A percentile compares a stretch with the other conserved stretches of the same genome.
These are phyloP conservation scores for Sarcophaga rosellei DNA, from an alignment of 2,888 invertebrate genomes.

Conservation along the genomic window DNA sequence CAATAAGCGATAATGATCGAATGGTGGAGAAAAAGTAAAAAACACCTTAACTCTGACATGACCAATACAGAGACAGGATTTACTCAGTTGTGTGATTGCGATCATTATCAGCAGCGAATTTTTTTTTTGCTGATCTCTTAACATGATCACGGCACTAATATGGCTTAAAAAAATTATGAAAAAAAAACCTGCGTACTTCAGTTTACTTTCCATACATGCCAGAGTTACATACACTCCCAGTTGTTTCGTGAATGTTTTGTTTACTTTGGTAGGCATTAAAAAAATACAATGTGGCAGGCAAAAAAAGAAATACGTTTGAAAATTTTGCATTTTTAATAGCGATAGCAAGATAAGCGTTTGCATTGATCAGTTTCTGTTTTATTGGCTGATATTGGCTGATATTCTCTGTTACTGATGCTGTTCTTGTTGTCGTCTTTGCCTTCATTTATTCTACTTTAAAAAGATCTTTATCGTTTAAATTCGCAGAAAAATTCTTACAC, in stretches of 20 bases:
- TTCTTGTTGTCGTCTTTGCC: conserved; percentile 35
- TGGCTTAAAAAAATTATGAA: not conserved
- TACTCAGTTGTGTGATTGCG: conserved; percentile 50
- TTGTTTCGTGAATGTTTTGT: conserved; percentile 45
- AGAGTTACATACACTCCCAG: conserved; percentile 9
- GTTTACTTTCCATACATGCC: not conserved
- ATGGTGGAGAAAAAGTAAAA: not conserved
- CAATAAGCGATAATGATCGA: not conserved
- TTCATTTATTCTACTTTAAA: conserved; percentile 49
- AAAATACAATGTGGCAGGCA: not conserved
- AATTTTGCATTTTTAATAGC: conserved; percentile 48
- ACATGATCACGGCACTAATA: conserved; percentile 62
- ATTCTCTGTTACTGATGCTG: not conserved
- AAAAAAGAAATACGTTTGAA: conserved; percentile 22
- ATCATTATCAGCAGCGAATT: conserved; percentile 59
- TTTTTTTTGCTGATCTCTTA: conserved; percentile 63
- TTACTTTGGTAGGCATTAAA: not conserved
- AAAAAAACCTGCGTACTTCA: too few relatives aligned
- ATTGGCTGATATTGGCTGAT: not conserved
- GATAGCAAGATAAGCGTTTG: not conserved
- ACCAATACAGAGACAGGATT: conserved; percentile 36
- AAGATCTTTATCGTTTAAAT: conserved; percentile 63
- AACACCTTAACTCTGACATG: conserved; percentile 48
- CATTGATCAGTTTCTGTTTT: conserved; percentile 45
- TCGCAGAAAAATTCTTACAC: conserved; percentile 69